Evolutionary conservation across 2,113 vertebrate genomes (phyloP).

Genomic region (Girardinichthys multiradiatus): DNA sequence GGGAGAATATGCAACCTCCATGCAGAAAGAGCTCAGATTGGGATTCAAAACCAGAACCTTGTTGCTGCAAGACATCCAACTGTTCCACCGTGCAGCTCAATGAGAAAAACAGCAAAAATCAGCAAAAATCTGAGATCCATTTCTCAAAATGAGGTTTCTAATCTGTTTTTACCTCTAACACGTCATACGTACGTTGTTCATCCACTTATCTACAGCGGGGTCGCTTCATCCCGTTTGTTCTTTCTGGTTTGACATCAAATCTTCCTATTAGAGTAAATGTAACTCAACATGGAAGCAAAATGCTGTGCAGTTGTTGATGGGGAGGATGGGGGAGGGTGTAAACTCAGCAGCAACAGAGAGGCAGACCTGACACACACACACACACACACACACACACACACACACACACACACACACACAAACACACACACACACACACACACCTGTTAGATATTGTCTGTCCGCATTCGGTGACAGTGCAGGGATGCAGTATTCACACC

Average conservation of each 20-base stretch:
- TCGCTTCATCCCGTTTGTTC: slow-evolving; percentile 7
- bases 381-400: slow-evolving; percentile 55
- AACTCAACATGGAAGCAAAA: slow-evolving; percentile 9
- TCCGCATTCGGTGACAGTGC: slow-evolving; percentile 56
- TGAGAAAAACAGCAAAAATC: background rate
- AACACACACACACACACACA: slow-evolving; percentile 32
- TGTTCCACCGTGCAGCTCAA: background rate
- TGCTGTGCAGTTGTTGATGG: background rate
- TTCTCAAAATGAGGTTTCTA: background rate
- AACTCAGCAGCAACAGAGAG: slow-evolving; percentile 8
- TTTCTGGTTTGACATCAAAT: background rate
- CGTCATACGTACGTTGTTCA: background rate
- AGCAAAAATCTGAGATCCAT: background rate
- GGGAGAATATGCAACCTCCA: too few relatives aligned
- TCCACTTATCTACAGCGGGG: background rate
- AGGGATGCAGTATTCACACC: slow-evolving; percentile 52
- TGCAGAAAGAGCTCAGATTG: background rate
- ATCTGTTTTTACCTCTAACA: background rate
- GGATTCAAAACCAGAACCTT: background rate
- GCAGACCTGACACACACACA: slow-evolving; percentile 36
- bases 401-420: slow-evolving; percentile 48
- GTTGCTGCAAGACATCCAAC: background rate
- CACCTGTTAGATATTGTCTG: slow-evolving; percentile 51
- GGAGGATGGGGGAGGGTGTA: background rate
- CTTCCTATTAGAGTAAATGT: slow-evolving; percentile 27